Evolutionary conservation across 2,888 invertebrate species (phyloP), one percentile per base, ranked within the genome.

Genomic region (Altica lythri): DNA sequence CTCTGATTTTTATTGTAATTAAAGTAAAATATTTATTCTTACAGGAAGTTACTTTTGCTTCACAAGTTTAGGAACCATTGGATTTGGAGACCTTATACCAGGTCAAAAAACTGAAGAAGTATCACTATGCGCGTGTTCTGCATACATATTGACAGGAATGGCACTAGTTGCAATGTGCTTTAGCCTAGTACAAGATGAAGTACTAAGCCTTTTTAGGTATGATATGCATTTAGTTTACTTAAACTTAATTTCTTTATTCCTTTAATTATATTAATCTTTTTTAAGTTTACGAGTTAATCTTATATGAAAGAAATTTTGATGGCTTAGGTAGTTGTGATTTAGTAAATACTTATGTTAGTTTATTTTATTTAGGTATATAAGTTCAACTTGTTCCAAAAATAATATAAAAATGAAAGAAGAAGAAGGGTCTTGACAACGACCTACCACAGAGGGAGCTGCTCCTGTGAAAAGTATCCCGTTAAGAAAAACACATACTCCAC

Each of bases 141-240:
- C 88, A 4, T 92, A 92, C 72, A 91, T 92, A 54, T 77, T 92
- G 55, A 83, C 90, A 22, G 92, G 92, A 37, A 89, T 92, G 84
- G 91, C 90, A 10, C 82, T 92, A 58, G 86, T 92, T 42, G 91
- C 92, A 27, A 91, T 90, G 88, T 91, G 91, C 75, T 92, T 92
- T 77, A 90, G 89, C 75, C 79, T 92, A 53, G 87, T 91, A 46
- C 91, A 90, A 73, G 90, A 90, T 68, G 90, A 90, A 73, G 82
- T 89, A 53, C 77, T 81, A 50, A 77, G 78, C 60, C 76, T 83
- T 61, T 77, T 83, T 55, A 42, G 59, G 40, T 60, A 53, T 34
- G 34, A n/a, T n/a, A n/a, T n/a, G n/a, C n/a, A n/a, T n/a, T n/a
- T n/a, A n/a, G n/a, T n/a, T n/a, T n/a, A n/a, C n/a, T n/a, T n/a